A percentile compares a stretch with the other conserved stretches of the same genome.
phyloP scores from a whole-genome alignment of 1,140 invertebrate species.

The Archegozetes longisetosus region DNA sequence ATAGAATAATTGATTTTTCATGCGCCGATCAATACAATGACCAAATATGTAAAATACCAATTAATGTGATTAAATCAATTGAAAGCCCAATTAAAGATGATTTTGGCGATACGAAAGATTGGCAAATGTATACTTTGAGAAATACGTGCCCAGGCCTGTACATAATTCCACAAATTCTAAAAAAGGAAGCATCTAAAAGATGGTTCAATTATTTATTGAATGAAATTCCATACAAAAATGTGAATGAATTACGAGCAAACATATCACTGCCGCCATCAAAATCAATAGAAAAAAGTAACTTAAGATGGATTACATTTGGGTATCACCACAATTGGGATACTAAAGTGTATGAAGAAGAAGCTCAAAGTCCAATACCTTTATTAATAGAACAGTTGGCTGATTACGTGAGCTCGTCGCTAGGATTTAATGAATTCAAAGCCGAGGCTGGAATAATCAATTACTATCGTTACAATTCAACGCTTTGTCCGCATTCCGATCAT shows the following conservation, averaged over 20 bases:
- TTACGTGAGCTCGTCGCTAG: conserved; percentile 6
- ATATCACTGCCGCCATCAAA: conserved; percentile 17
- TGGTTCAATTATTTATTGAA: conserved; percentile 62
- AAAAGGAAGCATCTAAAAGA: conserved; percentile 49
- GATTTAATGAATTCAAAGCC: conserved; percentile 33
- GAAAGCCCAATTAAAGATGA: neutral
- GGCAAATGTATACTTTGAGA: conserved; percentile 27
- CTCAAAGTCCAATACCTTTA: conserved; percentile 11
- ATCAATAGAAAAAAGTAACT: conserved; percentile 24
- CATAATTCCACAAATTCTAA: conserved; percentile 68
- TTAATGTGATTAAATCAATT: too few species aligned
- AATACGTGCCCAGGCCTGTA: conserved; percentile 24
- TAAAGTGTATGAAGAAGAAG: conserved; percentile 40
- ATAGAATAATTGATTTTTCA: neutral
- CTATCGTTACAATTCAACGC: conserved; percentile 74
- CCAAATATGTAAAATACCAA: conserved; percentile 25
- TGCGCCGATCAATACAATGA: conserved; percentile 18
- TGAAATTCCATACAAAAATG: conserved; percentile 52
- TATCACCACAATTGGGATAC: conserved; percentile 93
- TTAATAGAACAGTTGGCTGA: conserved; percentile 13
- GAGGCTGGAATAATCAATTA: conserved; percentile 89
- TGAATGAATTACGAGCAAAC: conserved; percentile 50
- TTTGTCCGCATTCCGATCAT: conserved; percentile 78
- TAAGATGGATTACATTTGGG: conserved; percentile 79
- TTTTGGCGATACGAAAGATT: conserved; percentile 14